Evolutionary conservation across 2,113 vertebrate species (phyloP), one percentile per base, ranked within the genome.

Genomic region (Alouatta palliata): DNA sequence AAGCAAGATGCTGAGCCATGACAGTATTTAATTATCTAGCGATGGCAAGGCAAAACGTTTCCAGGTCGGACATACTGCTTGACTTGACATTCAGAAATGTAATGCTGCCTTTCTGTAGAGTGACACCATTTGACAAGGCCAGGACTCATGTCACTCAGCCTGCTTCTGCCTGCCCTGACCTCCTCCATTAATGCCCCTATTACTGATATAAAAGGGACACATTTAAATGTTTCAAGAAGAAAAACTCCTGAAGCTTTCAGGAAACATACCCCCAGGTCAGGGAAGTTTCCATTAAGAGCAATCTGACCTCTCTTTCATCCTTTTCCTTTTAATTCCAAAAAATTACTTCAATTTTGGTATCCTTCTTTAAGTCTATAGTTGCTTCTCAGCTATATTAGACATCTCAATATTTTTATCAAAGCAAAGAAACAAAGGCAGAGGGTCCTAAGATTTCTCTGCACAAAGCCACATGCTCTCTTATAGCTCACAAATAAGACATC

Each of bases 21-120:
- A 10, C 0, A 8, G 40, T 2, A 23, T 58, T 81, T 75, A 96
- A 90, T 96, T 52, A 73, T 56, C 47, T 30, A 70, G 79, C 88
- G 56, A 58, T 45, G 13, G 61, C 20, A 79, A 93, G 92, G 89
- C 71, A 66, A 49, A 77, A 64, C 25, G 9, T 49, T 37, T 73
- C 6, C 6, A 7, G 95, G 82, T 81, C 91, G 82, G 80, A 83
- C 68, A 27, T 16, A 32, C 54, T 13, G 20, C 90, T 92, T 35
- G 86, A 77, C 64, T 58, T 70, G 91, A 97, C 91, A 68, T 96
- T 94, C 71, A 80, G 32, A 81, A 91, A 52, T 56, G 32, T 43
- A 83, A 73, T 5, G 7, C 16, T 16, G 19, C 21, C 25, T 43
- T 96, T 92, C 91, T 47, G 32, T 8, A 35, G 47, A 30, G 13